Conservation (phyloP, 2,888 invertebrate species). For the Eupithecia tripunctaria region DNA sequence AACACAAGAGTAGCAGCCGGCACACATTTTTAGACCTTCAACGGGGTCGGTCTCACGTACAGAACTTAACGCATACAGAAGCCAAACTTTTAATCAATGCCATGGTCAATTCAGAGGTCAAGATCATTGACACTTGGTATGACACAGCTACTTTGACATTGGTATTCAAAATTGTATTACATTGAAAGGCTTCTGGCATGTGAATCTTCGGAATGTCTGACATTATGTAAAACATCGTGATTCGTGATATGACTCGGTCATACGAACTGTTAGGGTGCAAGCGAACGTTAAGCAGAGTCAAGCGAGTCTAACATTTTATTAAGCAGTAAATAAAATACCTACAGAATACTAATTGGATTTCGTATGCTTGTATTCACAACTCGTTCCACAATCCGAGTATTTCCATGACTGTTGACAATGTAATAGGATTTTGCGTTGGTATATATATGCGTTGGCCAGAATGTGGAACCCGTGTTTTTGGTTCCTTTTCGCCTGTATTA, state of each 20-base stretch:
- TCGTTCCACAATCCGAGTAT: conserved; percentile 22
- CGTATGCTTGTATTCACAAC: conserved; percentile 33
- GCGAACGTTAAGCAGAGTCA: conserved; percentile 35
- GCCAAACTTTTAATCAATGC: conserved; percentile 20
- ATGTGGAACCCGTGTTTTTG: neutral
- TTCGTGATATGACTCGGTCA: conserved; percentile 24
- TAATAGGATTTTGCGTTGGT: conserved; percentile 32
- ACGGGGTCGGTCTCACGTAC: neutral
- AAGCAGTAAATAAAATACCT: conserved; percentile 28
- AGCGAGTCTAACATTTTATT: conserved; percentile 42
- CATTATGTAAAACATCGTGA: conserved; percentile 24
- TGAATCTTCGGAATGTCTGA: conserved; percentile 23
- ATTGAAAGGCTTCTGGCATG: conserved; percentile 15
- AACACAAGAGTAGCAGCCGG: neutral
- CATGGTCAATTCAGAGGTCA: conserved; percentile 19
- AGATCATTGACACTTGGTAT: conserved; percentile 12
- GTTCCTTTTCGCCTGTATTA: neutral
- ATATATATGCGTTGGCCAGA: conserved; percentile 5
- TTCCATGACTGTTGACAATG: conserved; percentile 27
- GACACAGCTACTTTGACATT: conserved; percentile 8
- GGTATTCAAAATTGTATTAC: conserved; percentile 3
- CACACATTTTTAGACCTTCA: neutral
- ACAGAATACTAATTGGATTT: conserved; percentile 69
- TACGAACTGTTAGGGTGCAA: conserved; percentile 22
- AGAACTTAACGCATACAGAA: conserved; percentile 9